Conservation (phyloP, 2,888 invertebrate species). For the Drosophila anomalipes region DNA sequence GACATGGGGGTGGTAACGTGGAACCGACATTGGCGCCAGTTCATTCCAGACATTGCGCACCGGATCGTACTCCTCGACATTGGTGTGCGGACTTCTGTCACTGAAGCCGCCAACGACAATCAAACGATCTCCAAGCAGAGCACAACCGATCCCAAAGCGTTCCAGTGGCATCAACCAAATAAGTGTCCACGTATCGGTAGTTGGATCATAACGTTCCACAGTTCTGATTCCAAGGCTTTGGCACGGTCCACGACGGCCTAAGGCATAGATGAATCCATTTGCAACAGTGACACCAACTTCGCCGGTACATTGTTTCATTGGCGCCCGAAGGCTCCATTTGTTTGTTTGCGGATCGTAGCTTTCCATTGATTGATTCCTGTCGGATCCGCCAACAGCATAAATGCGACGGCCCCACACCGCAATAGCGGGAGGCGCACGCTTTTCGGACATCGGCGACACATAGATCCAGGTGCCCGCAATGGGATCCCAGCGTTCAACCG, state of each 20-base stretch:
- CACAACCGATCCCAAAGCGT: conserved; percentile 95
- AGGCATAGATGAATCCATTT: conserved; percentile 94
- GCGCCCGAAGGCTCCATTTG: conserved; percentile 92
- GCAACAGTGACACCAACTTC: conserved; percentile 95
- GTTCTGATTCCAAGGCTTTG: conserved; percentile 93
- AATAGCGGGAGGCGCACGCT: conserved; percentile 93
- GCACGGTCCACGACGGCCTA: conserved; percentile 93
- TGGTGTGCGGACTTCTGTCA: conserved; percentile 93
- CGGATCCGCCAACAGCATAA: conserved; percentile 97
- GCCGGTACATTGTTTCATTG: conserved; percentile 94
- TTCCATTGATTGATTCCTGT: too few relatives aligned
- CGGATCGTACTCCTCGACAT: conserved; percentile 96
- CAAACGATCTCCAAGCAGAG: conserved; percentile 91
- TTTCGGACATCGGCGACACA: conserved; percentile 94
- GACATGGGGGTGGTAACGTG: conserved; percentile 95
- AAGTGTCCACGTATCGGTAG: conserved; percentile 94
- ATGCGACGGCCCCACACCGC: conserved; percentile 93
- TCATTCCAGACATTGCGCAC: conserved; percentile 92
- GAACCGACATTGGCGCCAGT: conserved; percentile 91
- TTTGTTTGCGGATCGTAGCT: conserved; percentile 91
- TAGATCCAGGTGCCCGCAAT: conserved; percentile 94
- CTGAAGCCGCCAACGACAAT: conserved; percentile 95
- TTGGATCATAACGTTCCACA: conserved; percentile 93
- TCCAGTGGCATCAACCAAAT: conserved; percentile 93
- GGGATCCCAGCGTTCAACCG: conserved; percentile 97